These are phyloP conservation scores for Drosophila sechellia DNA, from an alignment of 1,140 invertebrate genomes.

Conservation along the genomic window DNA sequence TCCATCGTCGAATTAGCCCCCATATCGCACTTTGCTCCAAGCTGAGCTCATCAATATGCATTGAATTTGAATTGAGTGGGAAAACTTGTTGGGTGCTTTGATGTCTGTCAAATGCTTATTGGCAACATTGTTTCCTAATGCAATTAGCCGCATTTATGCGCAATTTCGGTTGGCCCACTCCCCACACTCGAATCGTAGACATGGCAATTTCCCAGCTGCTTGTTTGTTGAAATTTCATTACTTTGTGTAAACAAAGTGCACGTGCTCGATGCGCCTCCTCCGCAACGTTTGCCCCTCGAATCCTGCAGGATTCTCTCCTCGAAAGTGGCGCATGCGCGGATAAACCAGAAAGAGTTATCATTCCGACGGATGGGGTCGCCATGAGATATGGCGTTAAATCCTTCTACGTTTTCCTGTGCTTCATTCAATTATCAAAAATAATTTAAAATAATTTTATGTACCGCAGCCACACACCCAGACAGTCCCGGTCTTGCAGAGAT, in stretches of 20 bases:
- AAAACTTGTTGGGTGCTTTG: constrained; percentile 53
- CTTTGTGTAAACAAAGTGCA: constrained; percentile 78
- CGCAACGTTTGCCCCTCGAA: neutral
- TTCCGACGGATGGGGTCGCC: constrained; percentile 19
- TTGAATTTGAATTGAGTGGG: constrained; percentile 54
- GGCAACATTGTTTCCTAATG: constrained; percentile 67
- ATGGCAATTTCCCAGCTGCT: constrained; percentile 57
- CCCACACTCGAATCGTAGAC: constrained; percentile 18
- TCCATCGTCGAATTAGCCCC: constrained; percentile 6
- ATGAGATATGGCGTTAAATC: constrained; percentile 60
- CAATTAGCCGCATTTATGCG: constrained; percentile 73
- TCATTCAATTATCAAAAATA: constrained; percentile 81
- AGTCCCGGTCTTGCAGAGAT: neutral
- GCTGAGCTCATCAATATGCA: constrained; percentile 71
- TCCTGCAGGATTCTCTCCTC: neutral
- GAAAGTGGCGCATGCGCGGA: constrained; percentile 63
- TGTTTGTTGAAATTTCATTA: constrained; percentile 79
- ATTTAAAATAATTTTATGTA: constrained; percentile 76
- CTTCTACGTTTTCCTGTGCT: constrained; percentile 60
- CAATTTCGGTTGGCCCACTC: constrained; percentile 47
- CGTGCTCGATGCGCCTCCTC: constrained; percentile 49
- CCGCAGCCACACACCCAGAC: constrained; percentile 2
- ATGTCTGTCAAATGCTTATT: constrained; percentile 68
- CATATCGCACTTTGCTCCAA: constrained; percentile 12
- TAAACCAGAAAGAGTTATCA: constrained; percentile 57